Evolutionary conservation across 2,888 invertebrate genomes (phyloP).

Genomic region (Callinectes sapidus): DNA sequence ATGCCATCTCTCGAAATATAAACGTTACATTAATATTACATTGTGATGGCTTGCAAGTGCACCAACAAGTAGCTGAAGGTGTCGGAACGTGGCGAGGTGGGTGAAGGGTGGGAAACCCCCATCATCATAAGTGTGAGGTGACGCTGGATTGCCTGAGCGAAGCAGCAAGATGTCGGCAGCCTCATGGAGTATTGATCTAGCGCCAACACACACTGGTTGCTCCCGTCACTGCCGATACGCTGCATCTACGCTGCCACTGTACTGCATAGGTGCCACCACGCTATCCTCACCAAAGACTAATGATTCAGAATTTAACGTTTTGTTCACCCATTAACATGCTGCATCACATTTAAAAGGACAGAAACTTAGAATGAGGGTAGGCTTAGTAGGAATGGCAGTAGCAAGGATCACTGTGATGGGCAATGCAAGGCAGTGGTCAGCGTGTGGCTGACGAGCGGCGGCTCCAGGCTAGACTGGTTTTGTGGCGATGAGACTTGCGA

Average conservation of each 20-base stretch:
- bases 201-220: slow-evolving; percentile 40
- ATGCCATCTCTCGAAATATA: not conserved
- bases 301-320: not conserved
- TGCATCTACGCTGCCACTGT: not conserved
- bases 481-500: not conserved
- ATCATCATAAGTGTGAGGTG: not conserved
- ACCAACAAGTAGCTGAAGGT: not conserved
- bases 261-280: not conserved
- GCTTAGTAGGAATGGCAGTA: not conserved
- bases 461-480: slow-evolving; percentile 21
- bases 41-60: not conserved
- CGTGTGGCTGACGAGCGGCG: not conserved
- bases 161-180: slow-evolving; percentile 41
- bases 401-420: not conserved
- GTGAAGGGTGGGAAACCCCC: not conserved
- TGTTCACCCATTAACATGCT: not conserved
- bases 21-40: not conserved
- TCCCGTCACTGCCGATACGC: slow-evolving; percentile 11
- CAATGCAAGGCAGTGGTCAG: not conserved
- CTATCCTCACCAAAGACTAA: not conserved
- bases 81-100: not conserved
- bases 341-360: not conserved
- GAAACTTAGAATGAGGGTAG: not conserved
- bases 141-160: slow-evolving; percentile 5
- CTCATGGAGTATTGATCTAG: slow-evolving; percentile 45